Conservation (phyloP, 2,113 vertebrate genomes). For the Copsychus sechellarum region DNA sequence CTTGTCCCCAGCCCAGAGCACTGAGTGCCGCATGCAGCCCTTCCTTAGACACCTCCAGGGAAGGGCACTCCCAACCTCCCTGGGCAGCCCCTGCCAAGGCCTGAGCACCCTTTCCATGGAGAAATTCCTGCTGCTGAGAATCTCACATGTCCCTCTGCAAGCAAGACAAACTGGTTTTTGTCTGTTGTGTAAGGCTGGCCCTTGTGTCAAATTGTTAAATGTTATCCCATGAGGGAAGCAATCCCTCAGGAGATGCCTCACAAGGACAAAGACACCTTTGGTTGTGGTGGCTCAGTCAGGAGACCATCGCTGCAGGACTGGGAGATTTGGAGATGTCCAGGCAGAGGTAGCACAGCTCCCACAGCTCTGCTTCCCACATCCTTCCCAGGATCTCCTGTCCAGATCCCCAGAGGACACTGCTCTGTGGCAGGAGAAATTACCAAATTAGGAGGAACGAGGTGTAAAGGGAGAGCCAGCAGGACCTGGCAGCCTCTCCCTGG, state of each 20-base stretch:
- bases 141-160: neutral
- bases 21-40: too few species aligned
- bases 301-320: fast-evolving
- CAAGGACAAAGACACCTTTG: neutral
- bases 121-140: too few species aligned
- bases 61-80: too few species aligned
- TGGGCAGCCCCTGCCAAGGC: too few species aligned
- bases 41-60: too few species aligned
- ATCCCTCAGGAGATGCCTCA: neutral
- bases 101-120: too few species aligned
- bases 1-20: too few species aligned
- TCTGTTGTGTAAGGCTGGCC: neutral
- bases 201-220: neutral
- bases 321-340: neutral
- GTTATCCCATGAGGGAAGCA: fast-evolving
- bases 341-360: neutral
- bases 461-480: neutral
- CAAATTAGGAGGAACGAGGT: neutral
- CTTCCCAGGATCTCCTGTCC: neutral
- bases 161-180: neutral
- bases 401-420: neutral
- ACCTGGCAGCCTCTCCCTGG: neutral
- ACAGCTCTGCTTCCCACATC: neutral
- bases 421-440: neutral
- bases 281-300: neutral